Base-by-base conservation (phyloP, 2,888 invertebrate genomes). In the Protophormia terraenovae region DNA sequence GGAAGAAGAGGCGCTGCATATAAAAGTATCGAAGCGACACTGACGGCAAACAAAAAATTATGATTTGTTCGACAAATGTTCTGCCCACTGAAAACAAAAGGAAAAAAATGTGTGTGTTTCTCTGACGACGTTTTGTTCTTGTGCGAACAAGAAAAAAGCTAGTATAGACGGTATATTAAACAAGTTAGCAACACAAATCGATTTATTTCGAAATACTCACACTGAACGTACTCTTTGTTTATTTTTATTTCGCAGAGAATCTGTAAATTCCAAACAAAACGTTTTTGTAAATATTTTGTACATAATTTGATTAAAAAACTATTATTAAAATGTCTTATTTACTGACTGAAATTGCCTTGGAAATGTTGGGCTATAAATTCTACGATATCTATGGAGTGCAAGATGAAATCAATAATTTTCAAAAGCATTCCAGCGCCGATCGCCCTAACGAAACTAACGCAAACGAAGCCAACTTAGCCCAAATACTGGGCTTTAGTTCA, bases 331-430 rank as follows among this genome's bases (percentile, higher is more conserved):
- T 92, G 91, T 91, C 92, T 0, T 91, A 91, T 67, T 87, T 92
- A n/a, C 86, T 91, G 0, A 92, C 92, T 0, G 91, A 92, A 89
- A 91, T 92, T 10, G 92, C 92, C 2, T 87, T 92, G 2, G 91
- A 92, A 88, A 91, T 92, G 92, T 72, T 92, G 53, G 91, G 91
- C n/a, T 92, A 90, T 62, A 92, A 90, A 78, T 92, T 90, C 58
- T 92, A 91, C 79, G 91, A 92, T 35, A 89, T 90, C 7, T 88
- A 91, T 83, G 91, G 92, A 0, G 83, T 86, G 0, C 89, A 88
- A 58, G 90, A 90, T 27, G 86, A 88, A 12, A 91, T 91, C 3
- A 90, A 85, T 12, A 85, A 90, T 83, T 92, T 92, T 69, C 91
- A 91, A 80, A 84, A 47, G 8, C 79, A 75, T 69, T 19, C 71